phyloP scores from a whole-genome alignment of 2,113 vertebrate genomes.

The Coreoperca whiteheadi region DNA sequence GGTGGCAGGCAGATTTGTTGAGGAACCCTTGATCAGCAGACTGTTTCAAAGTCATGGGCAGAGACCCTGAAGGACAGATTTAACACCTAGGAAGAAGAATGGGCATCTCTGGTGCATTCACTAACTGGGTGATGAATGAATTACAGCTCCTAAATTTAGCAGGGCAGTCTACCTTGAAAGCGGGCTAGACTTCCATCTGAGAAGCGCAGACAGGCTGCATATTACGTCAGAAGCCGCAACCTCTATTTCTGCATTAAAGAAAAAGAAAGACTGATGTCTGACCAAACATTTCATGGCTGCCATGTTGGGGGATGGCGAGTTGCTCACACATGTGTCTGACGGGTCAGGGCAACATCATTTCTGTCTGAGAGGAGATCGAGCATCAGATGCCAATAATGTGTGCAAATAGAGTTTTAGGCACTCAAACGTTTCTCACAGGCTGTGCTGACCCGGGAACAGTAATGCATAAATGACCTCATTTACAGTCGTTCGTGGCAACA shows the following conservation, averaged over 20 bases:
- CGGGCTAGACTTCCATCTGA: slow-evolving; percentile 75
- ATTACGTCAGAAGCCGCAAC: slow-evolving; percentile 72
- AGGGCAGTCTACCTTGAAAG: slow-evolving; percentile 86
- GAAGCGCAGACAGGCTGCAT: slow-evolving; percentile 62
- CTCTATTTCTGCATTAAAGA: slow-evolving; percentile 72
- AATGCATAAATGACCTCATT: slow-evolving; percentile 16
- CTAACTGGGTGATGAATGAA: slow-evolving; percentile 84
- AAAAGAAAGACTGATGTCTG: slow-evolving; percentile 76
- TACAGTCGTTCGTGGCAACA: background rate
- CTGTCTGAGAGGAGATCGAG: slow-evolving; percentile 35
- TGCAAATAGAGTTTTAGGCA: slow-evolving; percentile 43
- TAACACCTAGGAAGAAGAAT: slow-evolving; percentile 80
- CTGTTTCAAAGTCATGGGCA: slow-evolving; percentile 81
- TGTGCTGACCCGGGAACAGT: slow-evolving; percentile 5
- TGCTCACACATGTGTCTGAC: slow-evolving; percentile 54
- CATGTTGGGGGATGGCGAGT: slow-evolving; percentile 53
- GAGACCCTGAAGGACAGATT: slow-evolving; percentile 83
- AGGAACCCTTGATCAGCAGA: slow-evolving; percentile 70
- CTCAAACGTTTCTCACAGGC: slow-evolving; percentile 3
- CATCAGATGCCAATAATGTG: slow-evolving; percentile 33
- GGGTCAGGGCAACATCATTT: slow-evolving; percentile 38
- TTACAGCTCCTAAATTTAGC: slow-evolving; percentile 84
- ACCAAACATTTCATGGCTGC: slow-evolving; percentile 73
- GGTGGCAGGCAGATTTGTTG: slow-evolving; percentile 58
- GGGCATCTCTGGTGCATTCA: slow-evolving; percentile 78